Percentiles rank a stretch among this genome's conserved stretches.
phyloP scores from a whole-genome alignment of 1,140 invertebrate species.

The Anoplolepis gracilipes region DNA sequence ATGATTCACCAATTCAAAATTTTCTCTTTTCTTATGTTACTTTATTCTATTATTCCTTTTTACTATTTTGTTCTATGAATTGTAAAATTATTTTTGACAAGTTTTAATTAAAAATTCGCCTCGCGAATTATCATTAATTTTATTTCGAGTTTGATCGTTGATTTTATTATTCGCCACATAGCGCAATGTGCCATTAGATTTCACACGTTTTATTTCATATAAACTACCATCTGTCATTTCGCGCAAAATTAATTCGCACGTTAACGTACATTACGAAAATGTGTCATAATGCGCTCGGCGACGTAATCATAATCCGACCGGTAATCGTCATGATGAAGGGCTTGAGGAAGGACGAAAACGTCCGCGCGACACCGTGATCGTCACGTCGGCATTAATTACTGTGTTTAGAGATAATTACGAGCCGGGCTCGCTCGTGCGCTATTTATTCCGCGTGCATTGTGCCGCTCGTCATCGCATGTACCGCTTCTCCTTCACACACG shows the following conservation, averaged over 20 bases:
- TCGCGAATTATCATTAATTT: no score
- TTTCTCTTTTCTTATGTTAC: not conserved
- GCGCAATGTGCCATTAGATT: not conserved
- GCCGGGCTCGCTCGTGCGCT: slow-evolving; percentile 58
- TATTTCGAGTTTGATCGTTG: no score
- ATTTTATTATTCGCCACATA: not conserved
- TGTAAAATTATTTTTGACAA: not conserved
- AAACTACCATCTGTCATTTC: slow-evolving; percentile 50
- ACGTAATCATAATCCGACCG: slow-evolving; percentile 69
- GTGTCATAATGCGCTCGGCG: slow-evolving; percentile 49
- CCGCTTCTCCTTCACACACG: slow-evolving; percentile 17
- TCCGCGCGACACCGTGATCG: slow-evolving; percentile 74
- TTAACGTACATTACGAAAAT: slow-evolving; percentile 51
- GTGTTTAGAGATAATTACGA: slow-evolving; percentile 80
- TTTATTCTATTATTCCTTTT: not conserved
- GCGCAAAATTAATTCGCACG: slow-evolving; percentile 66
- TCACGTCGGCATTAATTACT: slow-evolving; percentile 78
- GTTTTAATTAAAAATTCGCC: not conserved
- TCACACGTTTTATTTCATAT: slow-evolving; percentile 19
- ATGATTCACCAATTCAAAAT: not conserved
- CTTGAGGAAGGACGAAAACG: slow-evolving; percentile 74
- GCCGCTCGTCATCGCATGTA: slow-evolving; percentile 49
- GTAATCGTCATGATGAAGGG: slow-evolving; percentile 75
- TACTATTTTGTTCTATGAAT: not conserved
- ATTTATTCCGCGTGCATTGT: slow-evolving; percentile 72